phyloP scores from a whole-genome alignment of 2,797 vertebrate genomes.

The Trematomus bernacchii region DNA sequence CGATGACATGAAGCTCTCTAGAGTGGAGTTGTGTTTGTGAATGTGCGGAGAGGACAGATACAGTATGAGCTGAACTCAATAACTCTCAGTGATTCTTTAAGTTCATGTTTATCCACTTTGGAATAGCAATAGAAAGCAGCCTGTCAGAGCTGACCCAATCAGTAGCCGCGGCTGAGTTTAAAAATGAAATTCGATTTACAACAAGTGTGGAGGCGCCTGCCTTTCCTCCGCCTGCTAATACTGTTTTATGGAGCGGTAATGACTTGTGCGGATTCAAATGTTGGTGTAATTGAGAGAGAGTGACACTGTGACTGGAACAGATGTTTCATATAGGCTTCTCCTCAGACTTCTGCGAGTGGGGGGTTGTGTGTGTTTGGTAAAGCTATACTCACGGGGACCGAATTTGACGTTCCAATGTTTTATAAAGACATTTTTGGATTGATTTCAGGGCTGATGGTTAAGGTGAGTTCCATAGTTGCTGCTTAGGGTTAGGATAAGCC shows the following conservation, averaged over 20 bases:
- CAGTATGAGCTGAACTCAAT: slow-evolving; percentile 45
- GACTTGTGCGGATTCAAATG: slow-evolving; percentile 86
- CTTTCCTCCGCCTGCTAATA: slow-evolving; percentile 26
- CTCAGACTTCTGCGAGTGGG: slow-evolving; percentile 67
- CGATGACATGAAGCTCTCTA: background rate
- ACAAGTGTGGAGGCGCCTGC: slow-evolving; percentile 32
- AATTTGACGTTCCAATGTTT: background rate
- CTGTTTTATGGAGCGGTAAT: slow-evolving; percentile 78
- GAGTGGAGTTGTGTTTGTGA: slow-evolving; percentile 6
- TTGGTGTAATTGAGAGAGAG: slow-evolving; percentile 86
- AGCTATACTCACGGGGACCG: slow-evolving; percentile 2
- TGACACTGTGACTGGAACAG: slow-evolving; percentile 90
- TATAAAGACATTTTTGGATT: slow-evolving; percentile 13
- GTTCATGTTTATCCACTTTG: slow-evolving; percentile 48
- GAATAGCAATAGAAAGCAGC: slow-evolving; percentile 46
- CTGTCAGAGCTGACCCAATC: slow-evolving; percentile 28
- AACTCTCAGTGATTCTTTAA: slow-evolving; percentile 33
- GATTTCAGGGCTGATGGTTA: background rate
- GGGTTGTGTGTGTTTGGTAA: slow-evolving; percentile 62
- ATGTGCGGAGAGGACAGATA: slow-evolving; percentile 10
- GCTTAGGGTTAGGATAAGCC: too few species aligned
- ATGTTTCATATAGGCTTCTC: slow-evolving; percentile 86
- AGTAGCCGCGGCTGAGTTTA: slow-evolving; percentile 20
- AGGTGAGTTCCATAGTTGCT: background rate
- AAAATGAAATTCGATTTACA: slow-evolving; percentile 60